A percentile compares a stretch with the other conserved stretches of the same genome.
Conservation (phyloP, 2,113 vertebrate genomes). For the Gorsachius goisagi region DNA sequence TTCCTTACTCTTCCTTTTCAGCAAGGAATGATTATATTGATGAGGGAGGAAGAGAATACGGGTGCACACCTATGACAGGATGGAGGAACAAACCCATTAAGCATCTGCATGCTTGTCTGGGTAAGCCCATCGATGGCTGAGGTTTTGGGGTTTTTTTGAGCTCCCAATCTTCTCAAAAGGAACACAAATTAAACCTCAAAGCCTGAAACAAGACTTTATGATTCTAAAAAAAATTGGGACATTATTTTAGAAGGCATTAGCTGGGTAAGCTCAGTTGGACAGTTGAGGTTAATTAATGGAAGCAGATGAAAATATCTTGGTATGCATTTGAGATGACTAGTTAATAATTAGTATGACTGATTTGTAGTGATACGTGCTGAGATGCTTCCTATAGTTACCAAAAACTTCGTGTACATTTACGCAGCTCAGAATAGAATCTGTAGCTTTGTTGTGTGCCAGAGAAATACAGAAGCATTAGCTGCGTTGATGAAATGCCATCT, state of each 20-base stretch:
- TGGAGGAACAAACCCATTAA: not conserved
- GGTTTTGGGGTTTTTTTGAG: not conserved
- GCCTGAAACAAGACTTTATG: not conserved
- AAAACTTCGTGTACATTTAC: not conserved
- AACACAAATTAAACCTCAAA: not conserved
- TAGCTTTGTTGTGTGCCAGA: not conserved
- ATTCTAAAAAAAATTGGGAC: fast-evolving
- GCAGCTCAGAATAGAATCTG: not conserved
- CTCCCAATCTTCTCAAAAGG: not conserved
- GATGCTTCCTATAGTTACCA: not conserved
- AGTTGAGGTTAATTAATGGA: not conserved
- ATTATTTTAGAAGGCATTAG: not conserved
- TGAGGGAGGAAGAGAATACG: not conserved
- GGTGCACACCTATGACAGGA: not conserved
- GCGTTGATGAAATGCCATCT: not conserved
- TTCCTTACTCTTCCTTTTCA: not conserved
- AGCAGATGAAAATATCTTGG: not conserved
- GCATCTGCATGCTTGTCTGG: not conserved
- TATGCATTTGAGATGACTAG: not conserved
- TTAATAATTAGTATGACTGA: not conserved
- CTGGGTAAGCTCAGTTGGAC: not conserved
- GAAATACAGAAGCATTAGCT: not conserved
- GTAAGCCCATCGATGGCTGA: not conserved
- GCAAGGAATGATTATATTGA: not conserved
- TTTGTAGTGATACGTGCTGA: fast-evolving